These are phyloP conservation scores for Trachelus troglodyta DNA, from an alignment of 2,888 invertebrate genomes.

Conservation along the genomic window DNA sequence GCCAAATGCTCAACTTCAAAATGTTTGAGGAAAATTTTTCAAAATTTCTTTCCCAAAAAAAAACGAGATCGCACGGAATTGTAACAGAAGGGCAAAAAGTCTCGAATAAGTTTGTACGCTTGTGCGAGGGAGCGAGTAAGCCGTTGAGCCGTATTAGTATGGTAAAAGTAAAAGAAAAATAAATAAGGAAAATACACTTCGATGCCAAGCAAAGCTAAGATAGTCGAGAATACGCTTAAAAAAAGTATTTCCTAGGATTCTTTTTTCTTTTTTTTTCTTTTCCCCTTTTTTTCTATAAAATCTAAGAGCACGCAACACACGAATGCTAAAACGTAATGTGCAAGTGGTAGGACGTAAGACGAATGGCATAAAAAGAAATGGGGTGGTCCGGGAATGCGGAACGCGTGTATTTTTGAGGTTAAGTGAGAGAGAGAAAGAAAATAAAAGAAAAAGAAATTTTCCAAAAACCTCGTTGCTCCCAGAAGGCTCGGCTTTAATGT, in stretches of 20 bases:
- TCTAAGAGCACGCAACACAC: neutral
- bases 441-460: neutral
- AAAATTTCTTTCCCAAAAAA: neutral
- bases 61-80: neutral
- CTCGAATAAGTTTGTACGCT: neutral
- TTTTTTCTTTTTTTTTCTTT: neutral
- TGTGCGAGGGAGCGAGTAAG: neutral
- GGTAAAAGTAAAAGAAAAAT: neutral
- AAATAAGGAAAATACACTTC: slow-evolving; percentile 20
- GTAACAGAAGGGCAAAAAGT: neutral
- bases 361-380: slow-evolving; percentile 26
- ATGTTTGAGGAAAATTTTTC: neutral
- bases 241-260: neutral
- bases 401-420: slow-evolving; percentile 20
- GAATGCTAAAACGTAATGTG: slow-evolving; percentile 5
- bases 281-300: neutral
- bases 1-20: neutral
- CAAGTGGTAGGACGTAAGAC: neutral
- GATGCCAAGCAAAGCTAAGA: slow-evolving; percentile 19
- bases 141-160: neutral
- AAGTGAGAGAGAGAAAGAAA: neutral
- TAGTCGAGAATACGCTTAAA: neutral
- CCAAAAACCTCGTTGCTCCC: neutral
- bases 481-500: neutral
- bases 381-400: slow-evolving; percentile 59